Evolutionary conservation across 1,140 invertebrate species (phyloP), one percentile per base, ranked within the genome.

Genomic region (Ptiloglossa arizonensis): DNA sequence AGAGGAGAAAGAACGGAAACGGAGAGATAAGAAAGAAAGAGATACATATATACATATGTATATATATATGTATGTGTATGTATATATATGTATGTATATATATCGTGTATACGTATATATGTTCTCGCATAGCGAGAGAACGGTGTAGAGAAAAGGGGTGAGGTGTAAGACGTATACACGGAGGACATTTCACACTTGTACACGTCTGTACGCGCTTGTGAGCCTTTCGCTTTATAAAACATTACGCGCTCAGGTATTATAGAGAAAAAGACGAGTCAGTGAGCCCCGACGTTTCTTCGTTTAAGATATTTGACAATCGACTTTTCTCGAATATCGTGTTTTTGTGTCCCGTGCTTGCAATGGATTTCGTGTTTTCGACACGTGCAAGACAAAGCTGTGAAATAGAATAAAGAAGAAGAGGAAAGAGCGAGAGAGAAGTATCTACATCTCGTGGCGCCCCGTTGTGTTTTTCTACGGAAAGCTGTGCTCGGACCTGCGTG

Each of bases 401-500:
- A 72, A 69, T 78, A 72, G 69, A 54, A 70, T 79, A 84, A 82
- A 70, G 54, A 57, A 71, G 82, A 48, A 76, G 64, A 60, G 38
- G 73, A 77, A 71, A 78, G 81, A 82, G 83, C 62, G 82, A 86
- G 66, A 77, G 72, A 66, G 74, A 56, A 29, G 70, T 82, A 69
- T 79, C 79, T 48, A 76, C 86, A 87, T 88, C 87, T 87, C 87
- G 90, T 91, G 90, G 90, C 90, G 90, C 89, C 89, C 88, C 86
- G 73, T 87, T 82, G 89, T 88, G 89, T 90, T 91, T 88, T 87
- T 87, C 83, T 82, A 86, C 79, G 81, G 69, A 84, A 91, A 89
- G 82, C 87, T 90, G 82, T 46, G 54, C 52, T 52, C 35, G 32
- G 44, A 67, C 52, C 63, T 68, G 71, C 48, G 46, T 68, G 71